Evolutionary conservation across 1,140 invertebrate species (phyloP).

Genomic region (Atta texana): DNA sequence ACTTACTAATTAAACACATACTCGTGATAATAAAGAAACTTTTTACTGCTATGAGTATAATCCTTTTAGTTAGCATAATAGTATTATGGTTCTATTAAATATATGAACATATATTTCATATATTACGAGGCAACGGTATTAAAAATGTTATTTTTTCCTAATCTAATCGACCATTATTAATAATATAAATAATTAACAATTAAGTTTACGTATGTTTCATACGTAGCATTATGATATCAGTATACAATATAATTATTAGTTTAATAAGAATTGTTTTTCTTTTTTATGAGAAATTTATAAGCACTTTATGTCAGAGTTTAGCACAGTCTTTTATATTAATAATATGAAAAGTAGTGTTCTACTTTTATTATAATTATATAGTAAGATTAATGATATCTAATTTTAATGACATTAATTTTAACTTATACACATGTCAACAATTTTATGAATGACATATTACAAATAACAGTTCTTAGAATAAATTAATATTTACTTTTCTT

Average conservation of each 20-base stretch:
- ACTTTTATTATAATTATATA: not conserved
- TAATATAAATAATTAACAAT: not conserved
- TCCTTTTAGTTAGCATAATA: not conserved
- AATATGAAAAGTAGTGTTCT: not conserved
- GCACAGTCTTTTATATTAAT: not conserved
- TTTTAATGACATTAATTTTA: not conserved
- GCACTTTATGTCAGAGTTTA: not conserved
- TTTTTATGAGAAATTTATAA: not conserved
- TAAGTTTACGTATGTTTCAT: not conserved
- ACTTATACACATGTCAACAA: not conserved
- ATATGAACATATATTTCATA: not conserved
- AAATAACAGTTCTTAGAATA: not conserved
- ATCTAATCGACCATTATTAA: not conserved
- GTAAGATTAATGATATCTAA: not conserved
- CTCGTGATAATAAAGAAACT: not conserved
- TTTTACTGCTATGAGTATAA: not conserved
- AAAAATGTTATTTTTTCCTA: constrained; percentile 10
- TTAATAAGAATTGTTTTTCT: not conserved
- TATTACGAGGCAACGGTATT: not conserved
- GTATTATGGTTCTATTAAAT: not conserved
- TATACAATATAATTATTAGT: not conserved
- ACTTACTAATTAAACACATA: not conserved
- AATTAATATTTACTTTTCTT: not conserved
- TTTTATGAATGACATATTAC: not conserved
- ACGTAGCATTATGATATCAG: not conserved